phyloP scores from a whole-genome alignment of 2,888 invertebrate genomes.

The Quadroppia sp. region DNA sequence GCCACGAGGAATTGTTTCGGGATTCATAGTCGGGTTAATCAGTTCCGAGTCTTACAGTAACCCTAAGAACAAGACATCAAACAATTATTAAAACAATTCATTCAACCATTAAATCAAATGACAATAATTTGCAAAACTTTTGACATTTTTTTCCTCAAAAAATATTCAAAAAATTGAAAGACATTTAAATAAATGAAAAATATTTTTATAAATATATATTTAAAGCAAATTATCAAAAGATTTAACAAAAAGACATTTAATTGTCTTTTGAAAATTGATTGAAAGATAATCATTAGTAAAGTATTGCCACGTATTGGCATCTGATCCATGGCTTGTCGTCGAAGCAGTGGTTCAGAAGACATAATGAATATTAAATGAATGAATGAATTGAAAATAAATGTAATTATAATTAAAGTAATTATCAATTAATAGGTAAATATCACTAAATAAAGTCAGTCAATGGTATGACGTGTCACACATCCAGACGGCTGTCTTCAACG shows the following conservation, averaged over 20 bases:
- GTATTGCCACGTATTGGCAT: conserved; percentile 15
- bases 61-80: neutral
- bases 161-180: no score
- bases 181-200: no score
- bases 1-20: conserved; percentile 6
- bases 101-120: no score
- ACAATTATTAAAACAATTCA: no score
- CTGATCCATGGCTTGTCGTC: neutral
- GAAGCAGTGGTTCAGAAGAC: no score
- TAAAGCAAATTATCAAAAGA: no score
- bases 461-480: conserved; percentile 16
- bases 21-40: conserved; percentile 32
- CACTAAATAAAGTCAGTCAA: neutral
- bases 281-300: neutral
- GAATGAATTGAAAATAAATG: neutral
- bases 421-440: neutral
- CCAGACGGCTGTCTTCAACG: neutral
- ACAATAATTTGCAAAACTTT: no score
- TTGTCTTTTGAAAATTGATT: neutral
- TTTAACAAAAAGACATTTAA: no score
- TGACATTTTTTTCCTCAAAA: no score
- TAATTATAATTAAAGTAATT: no score
- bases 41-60: conserved; percentile 34
- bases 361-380: neutral
- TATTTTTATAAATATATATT: no score